Conservation (phyloP, 2,888 invertebrate species). For the Diachrysia chrysitis region DNA sequence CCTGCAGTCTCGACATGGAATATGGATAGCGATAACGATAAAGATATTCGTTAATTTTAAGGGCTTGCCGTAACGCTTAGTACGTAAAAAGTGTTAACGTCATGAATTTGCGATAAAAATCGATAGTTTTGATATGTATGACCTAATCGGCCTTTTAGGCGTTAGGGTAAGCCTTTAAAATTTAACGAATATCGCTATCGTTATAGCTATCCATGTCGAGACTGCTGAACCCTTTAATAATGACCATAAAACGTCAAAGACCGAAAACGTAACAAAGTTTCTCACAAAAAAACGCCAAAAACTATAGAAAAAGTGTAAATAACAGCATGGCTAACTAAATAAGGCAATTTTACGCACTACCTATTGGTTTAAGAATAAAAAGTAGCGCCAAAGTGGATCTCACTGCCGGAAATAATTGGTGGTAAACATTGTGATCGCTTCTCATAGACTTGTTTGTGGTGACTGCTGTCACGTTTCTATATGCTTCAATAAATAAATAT, state of each 20-base stretch:
- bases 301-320: conserved; percentile 27
- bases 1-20: no score
- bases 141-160: no score
- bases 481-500: neutral
- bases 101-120: no score
- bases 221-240: neutral
- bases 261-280: conserved; percentile 12
- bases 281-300: conserved; percentile 22
- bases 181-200: no score
- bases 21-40: no score
- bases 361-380: conserved; percentile 35
- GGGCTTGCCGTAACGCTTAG: no score
- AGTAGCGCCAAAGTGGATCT: conserved; percentile 33
- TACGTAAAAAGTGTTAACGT: no score
- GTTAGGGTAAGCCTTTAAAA: no score
- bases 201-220: no score
- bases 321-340: conserved; percentile 43
- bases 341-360: conserved; percentile 43
- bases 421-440: conserved; percentile 52
- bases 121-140: no score
- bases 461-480: neutral
- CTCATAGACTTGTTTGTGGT: conserved; percentile 40
- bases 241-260: neutral
- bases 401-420: conserved; percentile 66
- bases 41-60: no score